These are phyloP conservation scores for Oikopleura dioica DNA, from an alignment of 23 tunicate species.

Conservation along the genomic window DNA sequence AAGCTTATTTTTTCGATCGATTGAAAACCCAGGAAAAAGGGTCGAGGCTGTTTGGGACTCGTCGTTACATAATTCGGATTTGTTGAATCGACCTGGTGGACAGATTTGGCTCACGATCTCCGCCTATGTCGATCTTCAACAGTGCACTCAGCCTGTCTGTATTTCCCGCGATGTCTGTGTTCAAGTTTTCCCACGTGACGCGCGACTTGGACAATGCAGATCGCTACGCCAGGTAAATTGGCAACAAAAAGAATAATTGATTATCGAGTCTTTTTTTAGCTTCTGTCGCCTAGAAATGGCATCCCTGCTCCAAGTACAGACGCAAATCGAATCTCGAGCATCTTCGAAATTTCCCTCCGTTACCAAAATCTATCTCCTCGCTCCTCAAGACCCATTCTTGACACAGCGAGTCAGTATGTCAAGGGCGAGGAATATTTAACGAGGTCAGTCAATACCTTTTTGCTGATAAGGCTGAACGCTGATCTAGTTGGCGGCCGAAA, in stretches of 20 bases:
- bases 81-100: constrained; percentile 37
- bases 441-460: background rate
- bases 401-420: background rate
- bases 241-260: too few relatives aligned
- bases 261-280: too few relatives aligned
- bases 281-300: background rate
- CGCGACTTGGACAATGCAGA: background rate
- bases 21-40: too few relatives aligned
- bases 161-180: constrained; percentile 4
- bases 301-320: background rate
- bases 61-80: constrained; percentile 41
- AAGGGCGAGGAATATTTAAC: constrained; percentile 1
- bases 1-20: too few relatives aligned
- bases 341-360: background rate
- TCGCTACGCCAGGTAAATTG: constrained; percentile 4
- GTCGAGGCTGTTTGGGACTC: constrained; percentile 76
- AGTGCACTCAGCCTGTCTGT: constrained; percentile 9
- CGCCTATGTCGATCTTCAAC: constrained; percentile 17
- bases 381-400: background rate
- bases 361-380: background rate
- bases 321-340: background rate
- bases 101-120: constrained; percentile 46
- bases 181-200: constrained; percentile 13
- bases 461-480: too few relatives aligned
- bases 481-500: constrained; percentile 9